Conservation (phyloP, 2,888 invertebrate species). For the Callosobruchus maculatus region DNA sequence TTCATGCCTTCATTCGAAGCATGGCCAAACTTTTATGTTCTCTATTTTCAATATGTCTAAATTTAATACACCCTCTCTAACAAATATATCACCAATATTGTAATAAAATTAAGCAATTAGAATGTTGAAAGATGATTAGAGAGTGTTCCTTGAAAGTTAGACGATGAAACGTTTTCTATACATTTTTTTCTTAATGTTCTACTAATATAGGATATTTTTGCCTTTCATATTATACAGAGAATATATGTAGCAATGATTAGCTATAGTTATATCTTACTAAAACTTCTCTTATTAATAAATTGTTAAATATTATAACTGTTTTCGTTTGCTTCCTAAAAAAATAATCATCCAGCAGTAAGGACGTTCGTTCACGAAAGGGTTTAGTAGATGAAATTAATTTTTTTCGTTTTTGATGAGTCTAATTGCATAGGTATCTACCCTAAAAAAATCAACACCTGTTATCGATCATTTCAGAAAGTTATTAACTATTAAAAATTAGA, state of each 20-base stretch:
- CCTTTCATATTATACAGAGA: constrained; percentile 26
- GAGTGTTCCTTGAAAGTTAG: constrained; percentile 19
- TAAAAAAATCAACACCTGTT: too few species aligned
- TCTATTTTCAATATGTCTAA: not conserved
- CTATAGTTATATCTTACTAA: constrained; percentile 36
- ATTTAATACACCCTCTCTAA: constrained; percentile 28
- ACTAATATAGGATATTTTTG: constrained; percentile 40
- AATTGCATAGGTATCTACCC: too few species aligned
- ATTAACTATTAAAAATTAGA: too few species aligned
- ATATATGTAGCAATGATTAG: constrained; percentile 37
- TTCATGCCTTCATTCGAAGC: not conserved
- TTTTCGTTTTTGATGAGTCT: too few species aligned
- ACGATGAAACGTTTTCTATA: constrained; percentile 27
- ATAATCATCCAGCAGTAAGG: not conserved
- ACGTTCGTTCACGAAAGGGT: too few species aligned
- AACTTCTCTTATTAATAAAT: constrained; percentile 41
- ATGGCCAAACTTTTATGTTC: not conserved
- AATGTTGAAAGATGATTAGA: constrained; percentile 10
- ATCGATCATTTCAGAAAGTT: too few species aligned
- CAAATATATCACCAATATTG: constrained; percentile 13
- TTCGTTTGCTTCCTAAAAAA: constrained; percentile 2
- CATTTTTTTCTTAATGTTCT: constrained; percentile 38
- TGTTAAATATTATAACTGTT: constrained; percentile 28
- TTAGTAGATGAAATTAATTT: too few species aligned
- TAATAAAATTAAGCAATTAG: constrained; percentile 17